Base-by-base conservation (phyloP, 2,113 vertebrate genomes). In the Nothoprocta perdicaria region DNA sequence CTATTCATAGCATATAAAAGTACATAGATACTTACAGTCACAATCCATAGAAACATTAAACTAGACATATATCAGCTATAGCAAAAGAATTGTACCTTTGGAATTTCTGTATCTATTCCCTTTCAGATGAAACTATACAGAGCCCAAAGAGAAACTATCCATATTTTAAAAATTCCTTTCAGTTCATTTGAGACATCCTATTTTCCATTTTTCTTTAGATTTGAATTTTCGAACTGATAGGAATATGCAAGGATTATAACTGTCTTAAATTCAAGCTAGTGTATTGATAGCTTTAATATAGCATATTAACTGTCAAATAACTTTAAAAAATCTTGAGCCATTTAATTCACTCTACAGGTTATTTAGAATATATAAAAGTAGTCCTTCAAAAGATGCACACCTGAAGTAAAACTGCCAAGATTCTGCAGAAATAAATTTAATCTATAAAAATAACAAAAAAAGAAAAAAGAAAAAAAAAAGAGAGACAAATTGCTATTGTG, bases 401-500 rank as follows among this genome's bases (percentile, higher is more conserved):
- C 73, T 96, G 81, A 92, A 35, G 80, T 12, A 50, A 86, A 89
- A 82, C 67, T 21, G 13, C 53, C 24, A 26, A 1, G 3, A 80
- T 79, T 90, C 55, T 71, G 92, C 23, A 84, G 60, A 92, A 66
- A 80, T 86, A 84, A 68, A 90, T 88, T 29, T 76, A 90, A 80
- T 84, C 57, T 65, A 86, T 27, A 80, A 94, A 92, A 96, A 93
- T 67, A 62, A 72, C 35, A 68, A 63, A 78, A 87, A 31, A 73
- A 55, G 73, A 67, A 58, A 80, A 86, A 73, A 66, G 23, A 69
- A 38, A 38, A 75, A 67, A 58, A 80, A 86, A 73, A 66, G 23
- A 69, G 58, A 75, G 38, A 69, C 48, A 84, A 77, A 50, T 92
- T 96, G 48, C 89, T 94, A 86, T 92, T 94, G 91, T 94, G 89